A percentile compares a stretch with the other conserved stretches of the same genome.
Conservation (phyloP, 1,140 invertebrate species). For the Drosophila lacteicornis region DNA sequence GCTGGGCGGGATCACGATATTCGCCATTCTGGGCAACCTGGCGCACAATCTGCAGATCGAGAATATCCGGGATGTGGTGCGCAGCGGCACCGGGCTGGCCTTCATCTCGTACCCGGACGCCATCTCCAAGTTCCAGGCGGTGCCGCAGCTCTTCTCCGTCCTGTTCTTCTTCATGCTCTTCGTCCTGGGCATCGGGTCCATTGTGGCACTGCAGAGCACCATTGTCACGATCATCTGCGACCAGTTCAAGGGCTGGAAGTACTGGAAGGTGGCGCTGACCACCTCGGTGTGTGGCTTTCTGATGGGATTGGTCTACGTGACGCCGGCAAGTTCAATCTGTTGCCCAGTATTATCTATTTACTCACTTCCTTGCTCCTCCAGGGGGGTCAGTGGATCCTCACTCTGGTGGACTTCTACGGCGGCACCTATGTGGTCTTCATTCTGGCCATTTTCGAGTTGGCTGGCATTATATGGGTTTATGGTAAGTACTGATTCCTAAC, state of each 20-base stretch:
- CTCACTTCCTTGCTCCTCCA: constrained; percentile 83
- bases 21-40: constrained; percentile 91
- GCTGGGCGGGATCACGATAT: constrained; percentile 92
- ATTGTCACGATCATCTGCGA: constrained; percentile 90
- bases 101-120: constrained; percentile 96
- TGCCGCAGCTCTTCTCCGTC: constrained; percentile 91
- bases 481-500: constrained; percentile 86
- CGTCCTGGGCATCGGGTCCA: constrained; percentile 91
- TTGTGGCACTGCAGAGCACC: constrained; percentile 88
- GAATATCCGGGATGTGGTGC: constrained; percentile 87
- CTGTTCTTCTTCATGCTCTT: constrained; percentile 97
- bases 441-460: constrained; percentile 90
- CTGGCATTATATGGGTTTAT: constrained; percentile 91
- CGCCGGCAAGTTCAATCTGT: constrained; percentile 87
- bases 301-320: constrained; percentile 90
- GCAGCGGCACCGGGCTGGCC: constrained; percentile 90
- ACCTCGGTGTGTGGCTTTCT: constrained; percentile 88
- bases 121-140: constrained; percentile 91
- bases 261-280: constrained; percentile 87
- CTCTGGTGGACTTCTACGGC: constrained; percentile 93
- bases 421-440: constrained; percentile 92
- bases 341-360: background rate
- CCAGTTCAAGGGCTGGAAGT: constrained; percentile 88
- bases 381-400: constrained; percentile 95
- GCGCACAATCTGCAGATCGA: constrained; percentile 87